phyloP scores from a whole-genome alignment of 2,113 vertebrate genomes.

The Pterocles burchelli region DNA sequence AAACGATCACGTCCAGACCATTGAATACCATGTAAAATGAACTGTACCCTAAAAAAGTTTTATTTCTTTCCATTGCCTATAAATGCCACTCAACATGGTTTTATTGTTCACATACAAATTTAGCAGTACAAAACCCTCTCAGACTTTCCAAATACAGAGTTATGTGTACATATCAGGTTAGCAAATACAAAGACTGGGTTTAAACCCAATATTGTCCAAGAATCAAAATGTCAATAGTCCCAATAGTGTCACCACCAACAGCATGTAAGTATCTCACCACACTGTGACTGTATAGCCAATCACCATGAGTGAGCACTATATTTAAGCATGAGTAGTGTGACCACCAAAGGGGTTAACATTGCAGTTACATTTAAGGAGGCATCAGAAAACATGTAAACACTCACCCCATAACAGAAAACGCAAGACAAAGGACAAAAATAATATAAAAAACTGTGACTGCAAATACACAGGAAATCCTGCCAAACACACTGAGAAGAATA shows the following conservation, averaged over 20 bases:
- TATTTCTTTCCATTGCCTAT: not conserved
- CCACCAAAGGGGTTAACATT: not conserved
- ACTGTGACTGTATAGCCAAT: not conserved
- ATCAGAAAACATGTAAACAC: not conserved
- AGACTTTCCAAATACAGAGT: not conserved
- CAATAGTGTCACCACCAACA: not conserved
- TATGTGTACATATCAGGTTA: not conserved
- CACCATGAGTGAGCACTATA: not conserved
- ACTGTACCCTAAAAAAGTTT: not conserved
- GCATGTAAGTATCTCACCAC: not conserved
- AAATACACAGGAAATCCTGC: not conserved
- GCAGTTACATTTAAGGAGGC: not conserved
- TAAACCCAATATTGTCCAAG: too few relatives aligned
- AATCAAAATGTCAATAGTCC: not conserved
- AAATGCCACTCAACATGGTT: not conserved
- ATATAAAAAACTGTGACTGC: not conserved
- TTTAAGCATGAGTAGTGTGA: not conserved
- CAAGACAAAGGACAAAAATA: not conserved
- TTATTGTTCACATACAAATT: not conserved
- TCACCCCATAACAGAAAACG: not conserved
- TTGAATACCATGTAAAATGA: not conserved
- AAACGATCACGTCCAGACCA: not conserved
- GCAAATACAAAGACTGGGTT: not conserved
- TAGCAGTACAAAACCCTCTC: not conserved
- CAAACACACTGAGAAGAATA: not conserved